Evolutionary conservation across 2,888 invertebrate genomes (phyloP).

Genomic region (Limnephilus marmoratus): DNA sequence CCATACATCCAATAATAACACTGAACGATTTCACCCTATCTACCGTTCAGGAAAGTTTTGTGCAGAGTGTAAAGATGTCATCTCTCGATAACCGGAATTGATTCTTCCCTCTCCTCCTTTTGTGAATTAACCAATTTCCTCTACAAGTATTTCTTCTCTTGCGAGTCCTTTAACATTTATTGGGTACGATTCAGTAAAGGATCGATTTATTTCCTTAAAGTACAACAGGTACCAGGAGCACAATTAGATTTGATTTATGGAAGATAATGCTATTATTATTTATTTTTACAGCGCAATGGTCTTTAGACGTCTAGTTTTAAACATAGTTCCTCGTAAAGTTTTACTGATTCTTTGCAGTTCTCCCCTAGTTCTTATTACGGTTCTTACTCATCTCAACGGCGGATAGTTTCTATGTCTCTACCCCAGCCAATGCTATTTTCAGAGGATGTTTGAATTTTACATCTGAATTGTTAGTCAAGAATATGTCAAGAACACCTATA

Average conservation of each 20-base stretch:
- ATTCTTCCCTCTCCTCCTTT: slow-evolving; percentile 27
- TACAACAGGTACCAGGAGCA: neutral
- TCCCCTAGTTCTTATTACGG: no score
- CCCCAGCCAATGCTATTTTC: neutral
- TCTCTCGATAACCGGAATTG: slow-evolving; percentile 29
- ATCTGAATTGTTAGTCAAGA: no score
- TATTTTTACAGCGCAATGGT: neutral
- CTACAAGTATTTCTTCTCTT: neutral
- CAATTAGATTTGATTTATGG: neutral
- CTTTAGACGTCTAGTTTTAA: neutral
- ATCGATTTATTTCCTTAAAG: neutral
- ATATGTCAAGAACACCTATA: neutral
- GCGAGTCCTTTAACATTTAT: slow-evolving; percentile 14
- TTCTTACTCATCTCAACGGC: neutral
- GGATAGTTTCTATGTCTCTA: neutral
- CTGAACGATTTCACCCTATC: neutral
- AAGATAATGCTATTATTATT: neutral
- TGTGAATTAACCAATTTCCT: slow-evolving; percentile 36
- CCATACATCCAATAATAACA: neutral
- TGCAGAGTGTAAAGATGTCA: slow-evolving; percentile 36
- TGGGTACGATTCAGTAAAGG: neutral
- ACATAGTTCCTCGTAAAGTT: no score
- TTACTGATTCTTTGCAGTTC: neutral
- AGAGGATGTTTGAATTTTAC: no score
- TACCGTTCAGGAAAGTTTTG: neutral